Evolutionary conservation across 2,888 invertebrate genomes (phyloP).

Genomic region (Stenichneumon culpator): DNA sequence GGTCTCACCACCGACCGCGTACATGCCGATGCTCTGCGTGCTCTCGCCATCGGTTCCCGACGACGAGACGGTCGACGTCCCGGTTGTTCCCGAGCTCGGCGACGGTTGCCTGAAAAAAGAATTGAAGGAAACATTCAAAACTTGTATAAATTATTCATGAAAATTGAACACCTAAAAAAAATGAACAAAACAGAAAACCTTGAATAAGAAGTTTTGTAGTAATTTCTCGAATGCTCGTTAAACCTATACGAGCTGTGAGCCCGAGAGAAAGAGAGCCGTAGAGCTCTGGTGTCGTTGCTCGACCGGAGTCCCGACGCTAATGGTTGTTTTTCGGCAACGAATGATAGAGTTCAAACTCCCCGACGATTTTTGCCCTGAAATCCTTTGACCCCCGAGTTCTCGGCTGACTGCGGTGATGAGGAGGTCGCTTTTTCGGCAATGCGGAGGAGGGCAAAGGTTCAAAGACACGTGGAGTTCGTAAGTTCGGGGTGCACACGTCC

Average conservation of each 20-base stretch:
- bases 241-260: neutral
- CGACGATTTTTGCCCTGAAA: conserved; percentile 25
- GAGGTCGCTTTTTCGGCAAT: neutral
- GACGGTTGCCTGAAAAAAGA: conserved; percentile 83
- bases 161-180: neutral
- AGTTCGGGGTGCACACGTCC: neutral
- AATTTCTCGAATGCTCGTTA: neutral
- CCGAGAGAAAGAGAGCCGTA: neutral
- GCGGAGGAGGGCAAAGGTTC: conserved; percentile 1
- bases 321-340: neutral
- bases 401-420: neutral
- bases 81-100: conserved; percentile 83
- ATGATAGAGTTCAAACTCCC: neutral
- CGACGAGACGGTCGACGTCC: conserved; percentile 81
- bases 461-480: conserved; percentile 23
- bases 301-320: neutral
- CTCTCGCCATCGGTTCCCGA: conserved; percentile 78
- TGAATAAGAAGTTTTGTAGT: neutral
- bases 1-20: conserved; percentile 77
- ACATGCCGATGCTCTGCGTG: conserved; percentile 79
- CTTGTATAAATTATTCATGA: conserved; percentile 10
- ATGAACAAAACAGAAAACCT: neutral
- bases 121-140: conserved; percentile 12
- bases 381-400: conserved; percentile 5
- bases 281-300: neutral